Conservation (phyloP, 2,797 vertebrate genomes). For the Nannoperca obscura region DNA sequence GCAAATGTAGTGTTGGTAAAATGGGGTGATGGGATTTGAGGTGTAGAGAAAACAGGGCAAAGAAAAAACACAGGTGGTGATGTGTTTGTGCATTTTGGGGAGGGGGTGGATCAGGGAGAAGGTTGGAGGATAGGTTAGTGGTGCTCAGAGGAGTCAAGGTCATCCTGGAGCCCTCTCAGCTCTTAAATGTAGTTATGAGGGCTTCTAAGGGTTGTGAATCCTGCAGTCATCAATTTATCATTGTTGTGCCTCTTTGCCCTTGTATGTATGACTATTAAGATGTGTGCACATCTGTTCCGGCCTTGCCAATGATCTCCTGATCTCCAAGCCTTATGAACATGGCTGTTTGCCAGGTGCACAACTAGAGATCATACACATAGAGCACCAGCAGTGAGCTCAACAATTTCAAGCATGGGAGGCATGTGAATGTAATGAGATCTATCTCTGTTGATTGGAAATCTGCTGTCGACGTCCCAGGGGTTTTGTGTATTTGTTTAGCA, state of each 20-base stretch:
- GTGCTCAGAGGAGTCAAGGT: constrained; percentile 44
- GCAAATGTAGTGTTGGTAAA: constrained; percentile 25
- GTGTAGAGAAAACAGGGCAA: not conserved
- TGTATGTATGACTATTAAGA: constrained; percentile 19
- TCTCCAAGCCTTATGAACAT: constrained; percentile 30
- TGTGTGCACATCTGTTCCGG: constrained; percentile 32
- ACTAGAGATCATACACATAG: constrained; percentile 25
- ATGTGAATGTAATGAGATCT: constrained; percentile 54
- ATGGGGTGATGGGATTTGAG: constrained; percentile 3
- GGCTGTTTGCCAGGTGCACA: constrained; percentile 51
- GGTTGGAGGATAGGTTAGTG: constrained; percentile 53
- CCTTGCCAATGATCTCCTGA: constrained; percentile 25
- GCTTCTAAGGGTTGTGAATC: constrained; percentile 23
- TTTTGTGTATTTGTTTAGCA: constrained; percentile 54
- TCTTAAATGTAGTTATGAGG: constrained; percentile 34
- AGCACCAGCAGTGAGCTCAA: constrained; percentile 39
- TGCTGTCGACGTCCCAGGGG: constrained; percentile 42
- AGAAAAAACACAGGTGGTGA: constrained; percentile 5
- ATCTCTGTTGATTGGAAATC: constrained; percentile 49
- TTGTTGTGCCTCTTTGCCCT: not conserved
- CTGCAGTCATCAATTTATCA: constrained; percentile 22
- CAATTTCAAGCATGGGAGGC: constrained; percentile 32
- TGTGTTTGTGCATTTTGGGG: constrained; percentile 18
- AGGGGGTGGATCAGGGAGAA: not conserved
- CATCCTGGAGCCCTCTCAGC: constrained; percentile 11